Base-by-base conservation (phyloP, 2,113 vertebrate genomes). In the Himantopus leucocephalus region DNA sequence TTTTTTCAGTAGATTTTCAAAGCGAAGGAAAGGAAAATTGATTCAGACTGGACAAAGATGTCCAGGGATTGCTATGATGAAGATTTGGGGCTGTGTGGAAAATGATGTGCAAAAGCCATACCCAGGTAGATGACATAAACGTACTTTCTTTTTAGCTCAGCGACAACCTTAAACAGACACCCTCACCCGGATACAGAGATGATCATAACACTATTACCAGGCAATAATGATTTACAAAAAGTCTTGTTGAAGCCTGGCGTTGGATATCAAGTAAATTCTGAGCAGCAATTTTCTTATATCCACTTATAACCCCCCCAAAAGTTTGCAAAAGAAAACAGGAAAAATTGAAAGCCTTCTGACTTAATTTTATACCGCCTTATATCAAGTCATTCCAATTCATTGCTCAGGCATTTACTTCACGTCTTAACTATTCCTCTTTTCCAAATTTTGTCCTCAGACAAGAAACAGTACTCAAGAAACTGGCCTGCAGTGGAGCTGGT, bases 291-390 rank as follows among this genome's bases (percentile, higher is more conserved):
- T 96, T 85, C 87, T 94, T 82, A 91, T 18, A 88, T 39, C 82
- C 85, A 85, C 87, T 96, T 97, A 53, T 89, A 84, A 71, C 18
- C 17, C 10, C 23, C 18, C 8, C 63, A 62, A 58, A 97, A 86
- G n/a, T 85, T 66, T 85, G 23, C 32, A 75, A 76, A 93, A 77
- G 60, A 80, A 75, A 88, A 48, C 27, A 91, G 58, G 85, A 92
- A 75, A 96, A 96, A 98, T 48, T 85, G 81, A 95, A 96, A 96
- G 77, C 67, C 59, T 96, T 32, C 59, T 78, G 78, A 92, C 30
- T 97, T 98, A 85, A 96, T 96, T 97, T 97, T 94, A 97, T 81
- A 94, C 21, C 24, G 26, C 86, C 59, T 91, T 43, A 5, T 97
- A 95, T 85, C 89, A 93, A 95, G 90, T 71, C 45, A 96, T 90